These are phyloP conservation scores for Percopsis omiscomaycus DNA, from an alignment of 2,797 vertebrate species.

Conservation along the genomic window DNA sequence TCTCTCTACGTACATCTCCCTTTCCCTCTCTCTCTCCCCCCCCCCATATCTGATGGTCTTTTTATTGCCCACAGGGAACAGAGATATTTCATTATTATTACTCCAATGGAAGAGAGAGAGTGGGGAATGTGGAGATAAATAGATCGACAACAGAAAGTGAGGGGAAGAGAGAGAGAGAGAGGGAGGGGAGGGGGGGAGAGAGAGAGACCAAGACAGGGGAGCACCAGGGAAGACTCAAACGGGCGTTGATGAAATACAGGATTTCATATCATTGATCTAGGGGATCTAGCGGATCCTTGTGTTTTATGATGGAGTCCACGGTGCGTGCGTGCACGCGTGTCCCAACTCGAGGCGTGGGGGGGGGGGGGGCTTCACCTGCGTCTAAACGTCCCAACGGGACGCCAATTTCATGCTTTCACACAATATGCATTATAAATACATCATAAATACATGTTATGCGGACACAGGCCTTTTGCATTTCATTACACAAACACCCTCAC, in stretches of 20 bases:
- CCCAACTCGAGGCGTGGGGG: too few relatives aligned
- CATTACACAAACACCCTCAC: background rate
- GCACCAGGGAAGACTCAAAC: conserved; percentile 9
- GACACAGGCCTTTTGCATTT: too few relatives aligned
- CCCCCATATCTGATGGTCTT: conserved; percentile 43
- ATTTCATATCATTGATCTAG: conserved; percentile 10
- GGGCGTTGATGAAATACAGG: conserved; percentile 8
- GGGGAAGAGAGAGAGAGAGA: background rate
- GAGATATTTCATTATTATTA: conserved; percentile 53
- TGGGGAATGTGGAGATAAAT: conserved; percentile 27
- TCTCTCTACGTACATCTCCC: too few relatives aligned
- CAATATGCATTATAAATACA: too few relatives aligned
- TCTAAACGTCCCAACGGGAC: background rate
- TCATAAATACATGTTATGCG: too few relatives aligned
- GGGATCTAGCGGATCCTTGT: conserved; percentile 13
- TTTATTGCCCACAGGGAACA: conserved; percentile 49
- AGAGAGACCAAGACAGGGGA: background rate
- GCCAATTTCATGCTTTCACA: background rate
- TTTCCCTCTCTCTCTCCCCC: background rate
- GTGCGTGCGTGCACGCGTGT: too few relatives aligned
- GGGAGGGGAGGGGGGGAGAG: background rate
- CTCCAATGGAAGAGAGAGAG: conserved; percentile 28
- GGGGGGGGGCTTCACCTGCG: too few relatives aligned
- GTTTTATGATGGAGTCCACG: background rate
- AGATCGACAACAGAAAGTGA: conserved; percentile 8